Conservation (phyloP, 2,888 invertebrate species). For the Scaptomyza polygonia region DNA sequence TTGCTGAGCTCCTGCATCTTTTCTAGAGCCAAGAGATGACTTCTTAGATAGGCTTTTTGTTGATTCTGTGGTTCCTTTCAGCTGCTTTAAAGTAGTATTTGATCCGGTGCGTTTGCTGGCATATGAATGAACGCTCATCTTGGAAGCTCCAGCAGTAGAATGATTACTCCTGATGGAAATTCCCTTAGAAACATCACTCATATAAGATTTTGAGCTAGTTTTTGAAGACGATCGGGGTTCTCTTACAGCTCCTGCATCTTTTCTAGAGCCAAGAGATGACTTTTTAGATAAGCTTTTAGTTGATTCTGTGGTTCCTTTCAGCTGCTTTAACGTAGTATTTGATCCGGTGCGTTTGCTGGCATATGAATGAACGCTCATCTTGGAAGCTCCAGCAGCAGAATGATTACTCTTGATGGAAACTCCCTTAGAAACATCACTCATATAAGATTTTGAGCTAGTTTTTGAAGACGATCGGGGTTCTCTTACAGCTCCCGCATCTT, state of each 20-base stretch:
- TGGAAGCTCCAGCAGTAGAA: not conserved
- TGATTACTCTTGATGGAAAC: not conserved
- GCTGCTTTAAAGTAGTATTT: slow-evolving; percentile 2
- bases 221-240: slow-evolving; percentile 18
- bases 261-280: not conserved
- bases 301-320: not conserved
- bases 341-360: not conserved
- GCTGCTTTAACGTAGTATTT: slow-evolving; percentile 2
- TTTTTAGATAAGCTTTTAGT: not conserved
- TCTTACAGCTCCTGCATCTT: slow-evolving; percentile 4
- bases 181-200: not conserved
- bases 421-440: not conserved
- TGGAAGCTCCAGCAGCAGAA: not conserved
- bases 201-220: slow-evolving; percentile 13
- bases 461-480: slow-evolving; percentile 18
- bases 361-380: slow-evolving; percentile 6
- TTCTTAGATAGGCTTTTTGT: not conserved
- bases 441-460: slow-evolving; percentile 12
- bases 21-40: not conserved
- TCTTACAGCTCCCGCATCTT: slow-evolving; percentile 4
- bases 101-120: not conserved
- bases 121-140: slow-evolving; percentile 7
- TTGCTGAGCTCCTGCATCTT: not conserved
- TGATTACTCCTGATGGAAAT: not conserved
- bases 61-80: not conserved